A percentile compares a stretch with the other conserved stretches of the same genome.
Conservation (phyloP, 2,113 vertebrate genomes). For the Tricholaema leucomelas region DNA sequence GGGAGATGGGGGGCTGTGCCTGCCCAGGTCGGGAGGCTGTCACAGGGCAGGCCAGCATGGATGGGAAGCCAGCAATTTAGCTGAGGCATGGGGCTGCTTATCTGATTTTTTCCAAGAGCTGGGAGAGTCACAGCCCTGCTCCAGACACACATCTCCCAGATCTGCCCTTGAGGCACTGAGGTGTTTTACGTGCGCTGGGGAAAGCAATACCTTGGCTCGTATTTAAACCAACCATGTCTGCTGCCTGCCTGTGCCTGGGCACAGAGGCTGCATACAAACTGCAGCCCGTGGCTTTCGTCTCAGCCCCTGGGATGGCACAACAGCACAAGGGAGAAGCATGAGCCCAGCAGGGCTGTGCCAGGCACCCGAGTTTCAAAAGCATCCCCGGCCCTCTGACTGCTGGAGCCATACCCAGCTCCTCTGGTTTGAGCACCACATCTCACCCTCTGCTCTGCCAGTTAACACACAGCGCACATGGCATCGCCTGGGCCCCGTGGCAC, state of each 20-base stretch:
- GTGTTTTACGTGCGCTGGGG: not conserved
- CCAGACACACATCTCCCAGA: accelerated
- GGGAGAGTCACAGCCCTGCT: not conserved
- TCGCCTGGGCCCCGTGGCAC: not conserved
- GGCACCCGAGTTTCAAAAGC: not conserved
- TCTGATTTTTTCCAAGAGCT: not conserved
- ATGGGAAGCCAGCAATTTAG: not conserved
- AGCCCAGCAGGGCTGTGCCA: accelerated
- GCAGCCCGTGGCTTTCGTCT: not conserved
- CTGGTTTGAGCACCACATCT: not conserved
- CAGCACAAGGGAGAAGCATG: not conserved
- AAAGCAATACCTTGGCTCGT: not conserved
- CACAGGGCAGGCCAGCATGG: not conserved
- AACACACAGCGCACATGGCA: not conserved
- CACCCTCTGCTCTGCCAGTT: not conserved
- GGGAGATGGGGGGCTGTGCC: not conserved
- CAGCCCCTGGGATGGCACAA: not conserved
- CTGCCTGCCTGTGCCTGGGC: not conserved
- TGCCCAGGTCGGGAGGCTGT: not conserved
- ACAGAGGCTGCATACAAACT: not conserved
- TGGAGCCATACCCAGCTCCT: accelerated
- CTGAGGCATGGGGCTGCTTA: not conserved
- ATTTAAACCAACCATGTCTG: not conserved
- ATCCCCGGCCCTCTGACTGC: not conserved
- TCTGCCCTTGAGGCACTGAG: not conserved